phyloP scores from a whole-genome alignment of 2,888 invertebrate species.

The Zygothrica quintamaculata region DNA sequence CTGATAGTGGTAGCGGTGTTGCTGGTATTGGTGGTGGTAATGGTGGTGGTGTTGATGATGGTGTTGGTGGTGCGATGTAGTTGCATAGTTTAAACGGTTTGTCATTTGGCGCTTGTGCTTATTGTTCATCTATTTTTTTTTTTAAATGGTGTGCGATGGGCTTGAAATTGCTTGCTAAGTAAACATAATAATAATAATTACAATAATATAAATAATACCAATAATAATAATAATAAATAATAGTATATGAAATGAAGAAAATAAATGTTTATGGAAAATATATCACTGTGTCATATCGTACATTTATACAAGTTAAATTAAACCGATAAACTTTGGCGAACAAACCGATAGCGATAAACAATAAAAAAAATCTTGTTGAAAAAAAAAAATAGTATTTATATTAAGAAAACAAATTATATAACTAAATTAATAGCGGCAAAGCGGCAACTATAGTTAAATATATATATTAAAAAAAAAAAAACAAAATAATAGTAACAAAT shows the following conservation, averaged over 20 bases:
- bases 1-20: constrained; percentile 2
- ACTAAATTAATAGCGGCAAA: constrained; percentile 70
- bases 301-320: constrained; percentile 76
- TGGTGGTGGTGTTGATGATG: constrained; percentile 7
- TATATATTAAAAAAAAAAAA: constrained; percentile 22
- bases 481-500: constrained; percentile 18
- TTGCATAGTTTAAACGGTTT: not conserved
- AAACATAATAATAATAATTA: constrained; percentile 52
- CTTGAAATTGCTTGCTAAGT: constrained; percentile 83
- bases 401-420: constrained; percentile 47
- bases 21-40: constrained; percentile 12
- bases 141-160: constrained; percentile 73
- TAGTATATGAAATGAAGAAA: not conserved
- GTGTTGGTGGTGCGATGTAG: constrained; percentile 9
- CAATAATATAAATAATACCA: constrained; percentile 37
- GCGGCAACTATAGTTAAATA: constrained; percentile 73
- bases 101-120: constrained; percentile 14
- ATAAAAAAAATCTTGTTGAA: constrained; percentile 42
- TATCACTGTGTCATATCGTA: constrained; percentile 85
- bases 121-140: constrained; percentile 19
- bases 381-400: constrained; percentile 45
- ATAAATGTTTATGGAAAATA: constrained; percentile 64
- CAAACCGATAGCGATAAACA: constrained; percentile 16
- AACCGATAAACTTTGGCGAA: constrained; percentile 38
- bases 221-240: constrained; percentile 56